A percentile compares a stretch with the other conserved stretches of the same genome.
These are phyloP conservation scores for Athalia cordata DNA, from an alignment of 2,888 invertebrate genomes.

Conservation along the genomic window DNA sequence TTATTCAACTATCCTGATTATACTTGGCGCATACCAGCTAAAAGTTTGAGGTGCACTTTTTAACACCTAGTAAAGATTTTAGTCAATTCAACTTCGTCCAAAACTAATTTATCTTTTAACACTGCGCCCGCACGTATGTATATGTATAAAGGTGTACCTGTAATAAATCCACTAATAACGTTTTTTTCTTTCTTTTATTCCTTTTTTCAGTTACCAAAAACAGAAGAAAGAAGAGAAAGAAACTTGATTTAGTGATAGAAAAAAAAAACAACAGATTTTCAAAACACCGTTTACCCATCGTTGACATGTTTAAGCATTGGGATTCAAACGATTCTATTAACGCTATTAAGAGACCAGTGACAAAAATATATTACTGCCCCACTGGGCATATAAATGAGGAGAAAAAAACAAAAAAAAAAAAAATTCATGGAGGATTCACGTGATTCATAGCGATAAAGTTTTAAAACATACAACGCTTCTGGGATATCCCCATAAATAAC, in stretches of 20 bases:
- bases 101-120: slow-evolving; percentile 26
- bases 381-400: not conserved
- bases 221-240: no score
- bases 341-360: slow-evolving; percentile 48
- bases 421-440: slow-evolving; percentile 38
- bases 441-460: slow-evolving; percentile 62
- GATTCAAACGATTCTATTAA: not conserved
- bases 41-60: slow-evolving; percentile 6
- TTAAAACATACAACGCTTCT: slow-evolving; percentile 61
- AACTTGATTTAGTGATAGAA: no score
- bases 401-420: slow-evolving; percentile 41
- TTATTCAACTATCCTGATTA: not conserved
- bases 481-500: slow-evolving; percentile 62
- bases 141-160: no score
- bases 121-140: not conserved
- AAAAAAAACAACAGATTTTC: no score
- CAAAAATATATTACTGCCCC: not conserved
- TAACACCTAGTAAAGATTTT: not conserved
- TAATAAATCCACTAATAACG: no score
- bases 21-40: not conserved
- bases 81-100: slow-evolving; percentile 23
- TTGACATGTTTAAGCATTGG: not conserved
- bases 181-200: no score
- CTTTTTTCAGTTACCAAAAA: no score
- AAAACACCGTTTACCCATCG: no score